Conservation (phyloP, 2,888 invertebrate genomes). For the Pristionchus fissidentatus region DNA sequence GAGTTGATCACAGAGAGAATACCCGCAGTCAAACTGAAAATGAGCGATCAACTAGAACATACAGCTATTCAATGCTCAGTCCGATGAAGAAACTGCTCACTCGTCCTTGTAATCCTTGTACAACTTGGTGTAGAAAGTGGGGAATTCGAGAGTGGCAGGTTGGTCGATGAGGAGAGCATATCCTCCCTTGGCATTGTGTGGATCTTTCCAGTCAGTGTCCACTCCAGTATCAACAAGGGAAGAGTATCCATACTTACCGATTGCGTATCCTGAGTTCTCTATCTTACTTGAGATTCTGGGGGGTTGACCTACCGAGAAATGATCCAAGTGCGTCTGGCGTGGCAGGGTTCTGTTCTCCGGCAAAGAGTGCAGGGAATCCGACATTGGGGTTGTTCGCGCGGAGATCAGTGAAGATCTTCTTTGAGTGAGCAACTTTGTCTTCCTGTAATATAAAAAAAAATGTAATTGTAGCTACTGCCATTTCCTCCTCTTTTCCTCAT, state of each 20-base stretch:
- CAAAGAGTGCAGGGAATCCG: slow-evolving; percentile 28
- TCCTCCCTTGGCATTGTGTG: slow-evolving; percentile 59
- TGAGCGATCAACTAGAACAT: too few species aligned
- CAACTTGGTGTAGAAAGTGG: slow-evolving; percentile 44
- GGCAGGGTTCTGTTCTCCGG: background rate
- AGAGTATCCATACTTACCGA: slow-evolving; percentile 53
- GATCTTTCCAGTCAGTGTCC: slow-evolving; percentile 72
- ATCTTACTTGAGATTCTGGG: background rate
- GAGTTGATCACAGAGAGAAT: too few species aligned
- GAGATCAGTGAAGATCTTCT: slow-evolving; percentile 21
- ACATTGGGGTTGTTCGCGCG: background rate
- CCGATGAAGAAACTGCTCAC: background rate
- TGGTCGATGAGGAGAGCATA: slow-evolving; percentile 68
- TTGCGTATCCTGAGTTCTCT: slow-evolving; percentile 39
- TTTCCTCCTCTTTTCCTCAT: background rate
- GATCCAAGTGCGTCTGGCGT: background rate
- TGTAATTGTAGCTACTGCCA: background rate
- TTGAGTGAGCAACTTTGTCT: background rate
- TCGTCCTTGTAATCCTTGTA: background rate
- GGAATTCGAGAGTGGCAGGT: slow-evolving; percentile 56
- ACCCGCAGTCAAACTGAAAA: too few species aligned
- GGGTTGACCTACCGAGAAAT: slow-evolving; percentile 5
- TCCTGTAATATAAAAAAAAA: background rate
- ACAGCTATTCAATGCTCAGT: too few species aligned
- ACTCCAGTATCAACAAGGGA: slow-evolving; percentile 57